Evolutionary conservation across 2,888 invertebrate genomes (phyloP), one percentile per base, ranked within the genome.

Genomic region (Pammene fasciana): DNA sequence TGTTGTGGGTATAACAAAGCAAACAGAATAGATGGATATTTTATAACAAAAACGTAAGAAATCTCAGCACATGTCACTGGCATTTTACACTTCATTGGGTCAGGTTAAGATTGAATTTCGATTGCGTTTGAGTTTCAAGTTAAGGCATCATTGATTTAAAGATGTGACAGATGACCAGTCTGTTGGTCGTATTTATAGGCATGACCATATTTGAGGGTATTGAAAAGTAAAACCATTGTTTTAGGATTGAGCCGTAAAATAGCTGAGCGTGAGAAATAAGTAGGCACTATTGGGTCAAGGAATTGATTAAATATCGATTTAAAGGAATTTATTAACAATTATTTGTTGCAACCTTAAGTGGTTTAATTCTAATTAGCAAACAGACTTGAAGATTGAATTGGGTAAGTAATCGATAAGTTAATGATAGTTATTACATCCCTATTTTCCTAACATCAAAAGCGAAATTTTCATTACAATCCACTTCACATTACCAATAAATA

Each of bases 1-100:
- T 65, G 59, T 38, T 71, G 68, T 70, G 56, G 67, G 54, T 71
- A 68, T 68, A 75, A 75, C 75, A 76, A 75, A 75, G 75, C 73
- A 74, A 74, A 74, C 73, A 75, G 65, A 71, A 68, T 71, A 68
- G 50, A 52, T 62, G 50, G 26, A 62, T 62, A 72, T 64, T 72
- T 62, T n/a, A 14, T 38, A 5, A 62, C 41, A 52, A 41, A 48
- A 62, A 52, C 16, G 50, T 7, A 52, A 18, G 26, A 41, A 62
- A 62, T 41, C 18, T 41, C n/a, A 41, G 10, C 5, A n/a, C 4
- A n/a, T 0, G 41, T 18, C n/a, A 16, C 8, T 10, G 13, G 18
- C 0, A 62, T 18, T 62, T 62, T 52, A 50, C n/a, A 38, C 50
- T n/a, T 41, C 18, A 52, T 13, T 16, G 38, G 5, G 26, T 50